A percentile compares a stretch with the other conserved stretches of the same genome.
These are phyloP conservation scores for Solea senegalensis DNA, from an alignment of 2,113 vertebrate species.

Conservation along the genomic window DNA sequence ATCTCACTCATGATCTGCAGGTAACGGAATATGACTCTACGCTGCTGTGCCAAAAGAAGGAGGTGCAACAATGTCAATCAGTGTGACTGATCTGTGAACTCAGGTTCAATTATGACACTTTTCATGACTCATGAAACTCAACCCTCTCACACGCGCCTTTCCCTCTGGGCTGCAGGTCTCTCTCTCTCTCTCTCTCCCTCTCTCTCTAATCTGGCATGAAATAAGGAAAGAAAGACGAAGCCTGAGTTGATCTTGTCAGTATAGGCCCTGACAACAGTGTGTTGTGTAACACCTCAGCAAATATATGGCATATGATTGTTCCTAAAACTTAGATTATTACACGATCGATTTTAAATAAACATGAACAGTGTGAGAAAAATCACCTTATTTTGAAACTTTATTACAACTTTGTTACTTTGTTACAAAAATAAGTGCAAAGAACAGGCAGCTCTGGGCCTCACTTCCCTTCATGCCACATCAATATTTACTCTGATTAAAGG, in stretches of 20 bases:
- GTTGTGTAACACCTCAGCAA: background rate
- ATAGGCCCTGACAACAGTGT: background rate
- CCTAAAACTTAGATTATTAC: background rate
- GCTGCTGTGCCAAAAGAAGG: too few species aligned
- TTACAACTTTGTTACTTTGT: too few species aligned
- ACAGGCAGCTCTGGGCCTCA: too few species aligned
- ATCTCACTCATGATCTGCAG: background rate
- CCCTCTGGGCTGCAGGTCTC: slow-evolving; percentile 54
- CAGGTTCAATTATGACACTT: slow-evolving; percentile 70
- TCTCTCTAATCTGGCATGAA: slow-evolving; percentile 13
- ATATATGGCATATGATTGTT: background rate
- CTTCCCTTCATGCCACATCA: too few species aligned
- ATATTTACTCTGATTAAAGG: too few species aligned
- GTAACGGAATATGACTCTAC: background rate
- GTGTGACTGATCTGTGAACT: slow-evolving; percentile 77
- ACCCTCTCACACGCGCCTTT: slow-evolving; percentile 58
- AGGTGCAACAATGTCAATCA: slow-evolving; percentile 50
- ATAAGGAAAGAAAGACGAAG: background rate
- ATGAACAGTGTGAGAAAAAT: background rate
- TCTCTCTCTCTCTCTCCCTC: background rate
- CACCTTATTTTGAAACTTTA: too few species aligned
- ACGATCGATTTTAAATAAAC: background rate
- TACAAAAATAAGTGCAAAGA: too few species aligned
- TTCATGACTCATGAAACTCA: slow-evolving; percentile 67
- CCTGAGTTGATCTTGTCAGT: background rate